Conservation (phyloP, 1,140 invertebrate genomes). For the silkworm (Bombyx mori) region ASM3026992v2 NC_085123.1:1087501-1088000, state of each 20-base stretch:
- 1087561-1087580: constrained; percentile 38
- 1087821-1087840: too few relatives aligned
- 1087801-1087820: too few relatives aligned
- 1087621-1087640: constrained; percentile 87
- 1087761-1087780: too few relatives aligned
- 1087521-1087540: constrained; percentile 73
- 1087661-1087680: constrained; percentile 75
- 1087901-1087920: too few relatives aligned
- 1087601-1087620: constrained; percentile 89
- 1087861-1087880: background rate
- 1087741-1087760: too few relatives aligned
- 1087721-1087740: too few relatives aligned
- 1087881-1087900: background rate
- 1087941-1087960: constrained; percentile 72
- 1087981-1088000: constrained; percentile 84
- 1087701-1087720: too few relatives aligned
- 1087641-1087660: constrained; percentile 84
- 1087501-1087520: constrained; percentile 71
- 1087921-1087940: background rate
- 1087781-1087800: too few relatives aligned
- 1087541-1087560: constrained; percentile 32
- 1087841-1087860: background rate
- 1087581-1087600: constrained; percentile 80
- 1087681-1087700: background rate
- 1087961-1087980: constrained; percentile 80